Base-by-base conservation (phyloP, 2,113 vertebrate species). In the Tursiops truncatus region DNA sequence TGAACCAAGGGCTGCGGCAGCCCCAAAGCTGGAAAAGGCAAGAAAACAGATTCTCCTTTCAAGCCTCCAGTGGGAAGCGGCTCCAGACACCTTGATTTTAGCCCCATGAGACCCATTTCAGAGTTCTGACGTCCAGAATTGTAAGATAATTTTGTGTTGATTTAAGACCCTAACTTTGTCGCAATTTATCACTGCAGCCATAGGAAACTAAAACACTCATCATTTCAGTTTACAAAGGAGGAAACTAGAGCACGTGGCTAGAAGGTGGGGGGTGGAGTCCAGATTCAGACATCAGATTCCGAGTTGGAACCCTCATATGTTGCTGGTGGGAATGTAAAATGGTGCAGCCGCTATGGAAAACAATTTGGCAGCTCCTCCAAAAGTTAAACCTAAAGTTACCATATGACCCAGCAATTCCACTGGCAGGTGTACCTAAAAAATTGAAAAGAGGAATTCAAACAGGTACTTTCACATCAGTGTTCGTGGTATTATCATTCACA, bases 271-370 rank as follows among this genome's bases (percentile, higher is more conserved):
- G 33, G 6, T 38, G 0, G 74, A n/a, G 9, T 44, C 60, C 36
- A 21, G 36, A 36, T 81, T n/a, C 47, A 44, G 62, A 21, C 87
- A 5, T 44, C 28, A 21, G 63, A 36, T 44, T n/a, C 25, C 17
- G 25, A 63, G 13, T 6, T 10, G 6, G 3, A 18, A 41, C 28
- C 9, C 41, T 74, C 2, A 0, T 18, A 2, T 6, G 0, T 38
- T 60, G 20, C 31, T 26, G 58, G 2, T 20, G 23, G 70, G 33
- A 50, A 67, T 53, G 13, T 63, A 38, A 58, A 15, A 4, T 23
- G 58, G n/a, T 81, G 4, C 36, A 3, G 53, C 26, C 17, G 2
- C 50, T 33, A 13, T 7, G 1, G 62, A 62, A 71, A 60, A 68
- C 50, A n/a, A n/a, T 58, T 58, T 20, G 56, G 56, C 56, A 58